Base-by-base conservation (phyloP, 53 echinoderm and acorn worm species). In the Henricia sp. region DNA sequence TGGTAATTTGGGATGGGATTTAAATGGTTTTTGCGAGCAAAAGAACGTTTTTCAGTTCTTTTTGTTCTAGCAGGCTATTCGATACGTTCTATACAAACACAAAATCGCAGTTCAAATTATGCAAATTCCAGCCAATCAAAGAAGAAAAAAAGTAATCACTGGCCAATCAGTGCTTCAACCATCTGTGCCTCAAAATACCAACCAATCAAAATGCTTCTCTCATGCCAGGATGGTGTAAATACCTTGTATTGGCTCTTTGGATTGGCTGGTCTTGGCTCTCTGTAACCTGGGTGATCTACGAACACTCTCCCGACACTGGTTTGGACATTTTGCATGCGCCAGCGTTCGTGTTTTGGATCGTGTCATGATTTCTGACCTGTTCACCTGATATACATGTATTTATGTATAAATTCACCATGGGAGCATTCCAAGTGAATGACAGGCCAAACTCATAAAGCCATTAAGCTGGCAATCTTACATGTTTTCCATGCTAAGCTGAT, bases 161-260 rank as follows among this genome's bases (percentile, higher is more conserved):
- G 44, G 77, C 34, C 54, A 53, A 20, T 20, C 74, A 37, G 55
- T 54, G 37, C 55, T 74, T 20, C 37, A 54, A 17, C 74, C 74
- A 11, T 37, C 20, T 24, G 34, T 36, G n/a, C n/a, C n/a, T 74
- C 37, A 10, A 9, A 26, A 12, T 29, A 35, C 2, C 77, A 58
- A 60, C 77, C 77, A 77, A 77, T 77, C 77, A 77, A 29, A 39
- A 77, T 77, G 77, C 77, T 27, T 59, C 59, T 77, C 30, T 60
- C 58, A 77, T 77, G 77, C 77, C 60, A 28, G 60, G 17, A 38
- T 27, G 13, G 28, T 27, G 48, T 27, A 28, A 23, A 26, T 77
- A 77, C 77, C 77, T 77, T 77, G 59, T 39, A 29, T 59, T 11
- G 59, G 60, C 59, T 77, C 60, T 77, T 60, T 77, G 25, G 60